Evolutionary conservation across 2,888 invertebrate species (phyloP).

Genomic region (Zootermopsis nevadensis): DNA sequence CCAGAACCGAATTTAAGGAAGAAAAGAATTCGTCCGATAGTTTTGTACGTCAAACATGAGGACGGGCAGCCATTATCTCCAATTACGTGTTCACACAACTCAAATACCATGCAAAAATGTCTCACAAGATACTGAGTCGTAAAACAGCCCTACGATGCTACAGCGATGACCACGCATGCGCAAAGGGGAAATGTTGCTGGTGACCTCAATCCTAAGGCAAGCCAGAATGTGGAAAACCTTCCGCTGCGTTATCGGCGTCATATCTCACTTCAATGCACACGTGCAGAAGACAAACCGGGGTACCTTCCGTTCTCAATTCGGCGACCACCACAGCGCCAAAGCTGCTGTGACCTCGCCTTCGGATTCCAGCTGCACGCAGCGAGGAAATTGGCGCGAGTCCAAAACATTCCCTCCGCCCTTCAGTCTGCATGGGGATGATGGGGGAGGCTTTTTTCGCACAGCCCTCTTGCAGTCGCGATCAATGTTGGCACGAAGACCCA

Average conservation of each 20-base stretch:
- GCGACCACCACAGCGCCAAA: background rate
- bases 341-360: slow-evolving; percentile 13
- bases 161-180: too few relatives aligned
- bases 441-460: background rate
- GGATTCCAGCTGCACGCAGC: slow-evolving; percentile 3
- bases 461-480: slow-evolving; percentile 6
- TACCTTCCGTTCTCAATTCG: background rate
- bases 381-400: slow-evolving; percentile 10
- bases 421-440: background rate
- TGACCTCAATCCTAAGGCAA: slow-evolving; percentile 10
- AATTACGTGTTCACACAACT: too few relatives aligned
- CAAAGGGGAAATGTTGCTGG: background rate
- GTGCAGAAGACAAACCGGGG: background rate
- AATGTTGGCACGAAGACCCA: background rate
- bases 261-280: slow-evolving; percentile 2
- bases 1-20: too few relatives aligned
- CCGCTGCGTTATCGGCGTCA: background rate
- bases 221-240: background rate
- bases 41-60: too few relatives aligned
- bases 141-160: too few relatives aligned
- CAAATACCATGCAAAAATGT: too few relatives aligned
- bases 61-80: too few relatives aligned
- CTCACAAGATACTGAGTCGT: too few relatives aligned
- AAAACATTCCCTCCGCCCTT: background rate
- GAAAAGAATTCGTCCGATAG: too few relatives aligned